Percentiles rank a stretch among this genome's conserved stretches.
Evolutionary conservation across 2,113 vertebrate species (phyloP).

Genomic region (Numenius arquata): DNA sequence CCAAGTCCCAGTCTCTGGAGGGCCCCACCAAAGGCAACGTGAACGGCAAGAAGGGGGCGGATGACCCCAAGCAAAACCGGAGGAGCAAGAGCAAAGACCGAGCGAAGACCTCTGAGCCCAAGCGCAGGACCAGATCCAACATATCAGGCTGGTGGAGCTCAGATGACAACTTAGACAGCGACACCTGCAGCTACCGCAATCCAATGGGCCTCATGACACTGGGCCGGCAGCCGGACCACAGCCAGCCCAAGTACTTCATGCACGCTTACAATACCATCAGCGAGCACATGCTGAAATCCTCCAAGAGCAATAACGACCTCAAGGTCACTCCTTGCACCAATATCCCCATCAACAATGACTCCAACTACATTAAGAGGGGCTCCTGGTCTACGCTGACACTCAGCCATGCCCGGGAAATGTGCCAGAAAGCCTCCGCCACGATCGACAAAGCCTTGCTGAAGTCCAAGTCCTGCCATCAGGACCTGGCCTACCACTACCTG

Average conservation of each 20-base stretch:
- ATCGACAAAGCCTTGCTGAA: slow-evolving; percentile 95
- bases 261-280: slow-evolving; percentile 97
- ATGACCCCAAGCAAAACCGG: slow-evolving; percentile 86
- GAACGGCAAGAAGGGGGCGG: slow-evolving; percentile 84
- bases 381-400: slow-evolving; percentile 96
- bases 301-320: slow-evolving; percentile 89
- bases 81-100: slow-evolving; percentile 97
- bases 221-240: slow-evolving; percentile 81
- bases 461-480: slow-evolving; percentile 96
- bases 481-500: slow-evolving; percentile 92
- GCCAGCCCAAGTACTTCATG: slow-evolving; percentile 87
- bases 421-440: slow-evolving; percentile 93
- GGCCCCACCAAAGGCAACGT: slow-evolving; percentile 85
- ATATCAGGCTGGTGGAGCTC: slow-evolving; percentile 99
- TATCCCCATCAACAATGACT: slow-evolving; percentile 78
- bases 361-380: slow-evolving; percentile 89
- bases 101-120: slow-evolving; percentile 88
- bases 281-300: slow-evolving; percentile 90
- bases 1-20: slow-evolving; percentile 87
- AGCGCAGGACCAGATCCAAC: slow-evolving; percentile 91
- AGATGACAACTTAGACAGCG: slow-evolving; percentile 87
- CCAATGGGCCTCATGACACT: slow-evolving; percentile 92
- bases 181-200: slow-evolving; percentile 89
- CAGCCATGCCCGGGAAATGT: slow-evolving; percentile 90
- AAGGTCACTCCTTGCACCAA: slow-evolving; percentile 76